Percentiles rank a stretch among this genome's conserved stretches.
phyloP scores from a whole-genome alignment of 2,113 vertebrate species.

The Origma solitaria region DNA sequence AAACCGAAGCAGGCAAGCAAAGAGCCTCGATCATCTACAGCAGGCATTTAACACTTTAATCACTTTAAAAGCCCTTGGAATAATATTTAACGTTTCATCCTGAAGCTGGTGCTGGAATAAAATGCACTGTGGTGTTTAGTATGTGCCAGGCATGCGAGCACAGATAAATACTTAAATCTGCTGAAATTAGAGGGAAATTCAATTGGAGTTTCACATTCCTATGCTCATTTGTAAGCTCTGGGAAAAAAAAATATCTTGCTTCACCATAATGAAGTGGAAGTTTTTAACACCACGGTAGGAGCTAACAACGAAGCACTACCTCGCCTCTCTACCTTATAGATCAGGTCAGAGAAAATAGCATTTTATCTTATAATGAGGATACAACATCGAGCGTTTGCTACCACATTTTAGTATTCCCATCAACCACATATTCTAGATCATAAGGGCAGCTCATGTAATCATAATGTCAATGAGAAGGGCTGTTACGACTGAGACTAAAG shows the following conservation, averaged over 20 bases:
- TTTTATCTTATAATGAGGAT: constrained; percentile 75
- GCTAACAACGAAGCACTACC: constrained; percentile 46
- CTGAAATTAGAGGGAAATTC: constrained; percentile 31
- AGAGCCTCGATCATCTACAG: constrained; percentile 16
- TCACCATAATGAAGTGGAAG: constrained; percentile 24
- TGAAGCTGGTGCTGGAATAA: neutral
- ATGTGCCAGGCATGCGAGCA: neutral
- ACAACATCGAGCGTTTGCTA: constrained; percentile 66
- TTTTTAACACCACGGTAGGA: constrained; percentile 21
- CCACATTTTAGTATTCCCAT: constrained; percentile 74
- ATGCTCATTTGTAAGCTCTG: constrained; percentile 2
- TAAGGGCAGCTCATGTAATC: constrained; percentile 77
- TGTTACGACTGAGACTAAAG: constrained; percentile 78
- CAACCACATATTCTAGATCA: constrained; percentile 77
- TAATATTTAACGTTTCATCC: constrained; percentile 56
- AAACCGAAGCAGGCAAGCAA: constrained; percentile 31
- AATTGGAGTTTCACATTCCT: constrained; percentile 24
- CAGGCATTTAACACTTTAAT: constrained; percentile 65
- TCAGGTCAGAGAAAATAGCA: constrained; percentile 74
- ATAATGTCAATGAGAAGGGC: constrained; percentile 82
- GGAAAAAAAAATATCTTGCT: neutral
- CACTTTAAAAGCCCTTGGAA: constrained; percentile 60
- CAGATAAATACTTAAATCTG: constrained; percentile 28
- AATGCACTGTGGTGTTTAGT: neutral
- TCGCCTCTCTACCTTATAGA: constrained; percentile 54